Percentiles rank a stretch among this genome's conserved stretches.
Conservation (phyloP, 2,888 invertebrate genomes). For the Drepanosiphum platanoidis region DNA sequence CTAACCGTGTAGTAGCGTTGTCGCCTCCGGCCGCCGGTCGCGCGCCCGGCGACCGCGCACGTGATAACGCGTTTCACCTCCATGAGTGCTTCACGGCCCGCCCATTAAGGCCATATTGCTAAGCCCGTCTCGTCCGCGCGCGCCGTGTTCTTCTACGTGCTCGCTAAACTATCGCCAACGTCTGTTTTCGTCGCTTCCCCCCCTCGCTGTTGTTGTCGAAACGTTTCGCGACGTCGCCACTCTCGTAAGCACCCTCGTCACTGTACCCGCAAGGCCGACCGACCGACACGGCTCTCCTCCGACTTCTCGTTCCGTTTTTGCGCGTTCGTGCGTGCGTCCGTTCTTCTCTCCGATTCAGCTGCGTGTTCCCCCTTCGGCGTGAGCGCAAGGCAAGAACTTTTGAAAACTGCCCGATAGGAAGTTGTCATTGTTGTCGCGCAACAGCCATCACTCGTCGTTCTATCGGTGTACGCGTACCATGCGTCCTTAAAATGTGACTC, state of each 20-base stretch:
- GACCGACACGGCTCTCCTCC: neutral
- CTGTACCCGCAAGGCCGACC: neutral
- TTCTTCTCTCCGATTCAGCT: neutral
- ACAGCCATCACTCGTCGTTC: neutral
- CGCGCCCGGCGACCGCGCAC: neutral
- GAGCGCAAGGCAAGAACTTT: neutral
- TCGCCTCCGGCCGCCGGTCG: neutral
- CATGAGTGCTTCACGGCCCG: neutral
- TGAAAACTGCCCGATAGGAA: neutral
- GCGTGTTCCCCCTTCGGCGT: neutral
- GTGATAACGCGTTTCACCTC: neutral
- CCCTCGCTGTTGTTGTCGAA: neutral
- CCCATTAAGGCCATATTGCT: neutral
- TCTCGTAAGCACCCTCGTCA: neutral
- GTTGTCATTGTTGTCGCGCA: neutral
- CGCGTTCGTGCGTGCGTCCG: neutral
- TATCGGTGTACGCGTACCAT: neutral
- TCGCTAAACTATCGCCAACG: too few species aligned
- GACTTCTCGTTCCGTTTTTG: neutral
- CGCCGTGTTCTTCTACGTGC: too few species aligned
- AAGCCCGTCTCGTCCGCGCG: neutral
- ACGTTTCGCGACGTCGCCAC: neutral
- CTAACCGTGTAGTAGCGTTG: too few species aligned
- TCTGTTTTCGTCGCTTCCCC: neutral
- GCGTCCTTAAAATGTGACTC: slow-evolving; percentile 37